Conservation (phyloP, 35 echinoderm and acorn worm species). For the Lytechinus variegatus region DNA sequence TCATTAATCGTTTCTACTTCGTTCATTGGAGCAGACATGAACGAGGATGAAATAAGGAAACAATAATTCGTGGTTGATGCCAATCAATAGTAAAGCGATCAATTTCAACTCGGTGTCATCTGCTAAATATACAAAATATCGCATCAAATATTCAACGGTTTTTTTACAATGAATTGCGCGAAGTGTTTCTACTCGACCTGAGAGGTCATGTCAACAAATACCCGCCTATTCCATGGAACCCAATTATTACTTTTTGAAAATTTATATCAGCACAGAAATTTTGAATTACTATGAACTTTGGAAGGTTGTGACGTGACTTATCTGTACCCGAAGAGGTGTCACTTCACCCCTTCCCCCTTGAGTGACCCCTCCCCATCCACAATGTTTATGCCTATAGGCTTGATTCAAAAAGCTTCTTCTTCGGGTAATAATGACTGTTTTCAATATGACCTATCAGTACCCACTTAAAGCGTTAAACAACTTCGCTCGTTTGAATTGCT, state of each 20-base stretch:
- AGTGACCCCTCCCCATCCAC: too few relatives aligned
- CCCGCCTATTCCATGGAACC: neutral
- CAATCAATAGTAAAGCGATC: neutral
- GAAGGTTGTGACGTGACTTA: neutral
- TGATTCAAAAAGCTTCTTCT: too few relatives aligned
- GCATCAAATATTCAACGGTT: conserved; percentile 38
- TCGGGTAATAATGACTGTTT: too few relatives aligned
- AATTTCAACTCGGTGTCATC: conserved; percentile 31
- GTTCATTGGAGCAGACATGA: neutral
- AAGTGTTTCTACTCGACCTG: conserved; percentile 1
- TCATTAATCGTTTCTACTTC: conserved; percentile 28
- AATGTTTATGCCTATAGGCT: too few relatives aligned
- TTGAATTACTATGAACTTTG: neutral
- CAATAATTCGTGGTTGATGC: conserved; percentile 6
- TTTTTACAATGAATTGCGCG: conserved; percentile 35
- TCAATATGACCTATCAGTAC: neutral
- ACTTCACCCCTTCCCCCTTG: neutral
- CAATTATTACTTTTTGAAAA: too few relatives aligned
- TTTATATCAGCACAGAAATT: neutral
- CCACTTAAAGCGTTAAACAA: neutral
- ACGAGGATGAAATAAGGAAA: neutral
- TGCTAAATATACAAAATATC: conserved; percentile 24
- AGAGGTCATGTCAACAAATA: conserved; percentile 9
- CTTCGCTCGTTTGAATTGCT: neutral
- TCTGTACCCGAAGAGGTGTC: neutral